Percentiles rank a stretch among this genome's conserved stretches.
phyloP scores from a whole-genome alignment of 1,140 invertebrate species.

The Thrips palmi region DNA sequence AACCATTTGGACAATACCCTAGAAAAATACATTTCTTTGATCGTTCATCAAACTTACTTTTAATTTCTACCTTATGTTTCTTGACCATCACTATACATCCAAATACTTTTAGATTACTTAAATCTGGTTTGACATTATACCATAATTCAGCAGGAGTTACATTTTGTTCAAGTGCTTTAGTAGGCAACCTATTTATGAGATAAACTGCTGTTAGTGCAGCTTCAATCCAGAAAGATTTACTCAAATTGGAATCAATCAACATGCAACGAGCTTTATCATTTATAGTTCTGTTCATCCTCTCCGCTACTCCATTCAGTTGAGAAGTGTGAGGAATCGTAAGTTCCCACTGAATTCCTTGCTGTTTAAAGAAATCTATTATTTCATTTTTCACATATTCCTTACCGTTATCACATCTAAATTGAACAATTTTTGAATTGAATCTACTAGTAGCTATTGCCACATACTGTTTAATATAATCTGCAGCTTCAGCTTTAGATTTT shows the following conservation, averaged over 20 bases:
- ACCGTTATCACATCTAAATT: constrained; percentile 14
- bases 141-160: no score
- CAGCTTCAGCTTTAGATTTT: no score
- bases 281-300: constrained; percentile 15
- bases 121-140: no score
- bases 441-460: no score
- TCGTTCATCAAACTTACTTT: no score
- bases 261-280: not conserved
- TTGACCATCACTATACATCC: constrained; percentile 21
- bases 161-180: not conserved
- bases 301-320: constrained; percentile 21
- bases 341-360: constrained; percentile 18
- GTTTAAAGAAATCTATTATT: constrained; percentile 10
- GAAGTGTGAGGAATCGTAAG: constrained; percentile 19
- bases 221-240: not conserved
- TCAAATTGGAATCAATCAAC: not conserved
- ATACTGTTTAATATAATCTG: no score
- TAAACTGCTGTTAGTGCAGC: not conserved
- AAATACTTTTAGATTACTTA: constrained; percentile 23
- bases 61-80: constrained; percentile 21
- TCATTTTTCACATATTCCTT: constrained; percentile 11
- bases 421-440: constrained; percentile 10
- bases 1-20: no score
- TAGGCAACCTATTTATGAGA: not conserved
- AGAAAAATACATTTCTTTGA: no score